Percentiles rank a stretch among this genome's conserved stretches.
Evolutionary conservation across 2,797 vertebrate species (phyloP).

Genomic region (Numenius phaeopus): DNA sequence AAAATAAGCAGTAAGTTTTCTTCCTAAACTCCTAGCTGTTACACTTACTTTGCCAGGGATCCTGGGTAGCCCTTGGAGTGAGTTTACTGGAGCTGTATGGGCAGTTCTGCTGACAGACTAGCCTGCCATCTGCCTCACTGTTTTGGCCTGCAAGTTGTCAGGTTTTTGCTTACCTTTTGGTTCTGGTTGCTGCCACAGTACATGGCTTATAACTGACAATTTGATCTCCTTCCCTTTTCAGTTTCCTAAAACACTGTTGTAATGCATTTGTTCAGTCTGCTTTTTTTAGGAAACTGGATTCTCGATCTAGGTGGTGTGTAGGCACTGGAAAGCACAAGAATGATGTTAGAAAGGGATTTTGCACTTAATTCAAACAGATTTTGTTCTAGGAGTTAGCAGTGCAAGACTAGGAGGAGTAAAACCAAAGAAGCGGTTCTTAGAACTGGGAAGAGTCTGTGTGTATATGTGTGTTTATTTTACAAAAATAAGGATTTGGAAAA

Average conservation of each 20-base stretch:
- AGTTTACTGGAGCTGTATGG: not conserved
- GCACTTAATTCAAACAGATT: not conserved
- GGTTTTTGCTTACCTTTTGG: not conserved
- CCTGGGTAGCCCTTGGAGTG: not conserved
- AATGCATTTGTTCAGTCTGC: not conserved
- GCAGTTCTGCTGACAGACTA: not conserved
- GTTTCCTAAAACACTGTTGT: not conserved
- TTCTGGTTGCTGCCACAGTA: not conserved
- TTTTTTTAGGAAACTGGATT: not conserved
- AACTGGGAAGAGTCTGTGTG: not conserved
- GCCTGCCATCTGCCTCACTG: not conserved
- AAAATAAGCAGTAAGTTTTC: not conserved
- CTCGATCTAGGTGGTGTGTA: not conserved
- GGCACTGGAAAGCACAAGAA: not conserved
- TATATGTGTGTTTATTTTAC: not conserved
- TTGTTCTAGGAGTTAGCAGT: not conserved
- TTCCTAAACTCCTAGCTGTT: not conserved
- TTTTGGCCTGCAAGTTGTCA: not conserved
- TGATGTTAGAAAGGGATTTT: not conserved
- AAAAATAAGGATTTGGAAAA: slow-evolving; percentile 5
- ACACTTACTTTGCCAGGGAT: not conserved
- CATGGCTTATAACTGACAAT: not conserved
- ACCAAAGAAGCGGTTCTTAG: not conserved
- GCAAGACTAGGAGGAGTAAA: not conserved
- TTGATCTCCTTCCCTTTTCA: not conserved